Conservation (phyloP, 1,140 invertebrate species). For the Mycetomoellerius zeteki region DNA sequence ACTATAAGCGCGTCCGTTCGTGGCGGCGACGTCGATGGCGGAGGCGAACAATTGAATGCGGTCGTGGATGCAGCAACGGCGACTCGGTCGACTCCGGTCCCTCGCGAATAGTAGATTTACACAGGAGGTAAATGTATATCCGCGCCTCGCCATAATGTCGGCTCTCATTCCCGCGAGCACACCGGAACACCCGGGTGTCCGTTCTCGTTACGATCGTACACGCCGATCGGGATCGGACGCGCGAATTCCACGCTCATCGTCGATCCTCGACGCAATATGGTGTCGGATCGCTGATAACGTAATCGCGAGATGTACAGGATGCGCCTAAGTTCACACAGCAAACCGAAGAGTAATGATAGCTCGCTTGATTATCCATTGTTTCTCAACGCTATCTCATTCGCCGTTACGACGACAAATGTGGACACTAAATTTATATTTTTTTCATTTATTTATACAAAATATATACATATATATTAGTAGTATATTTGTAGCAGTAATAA, state of each 20-base stretch:
- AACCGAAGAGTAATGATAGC: conserved; percentile 38
- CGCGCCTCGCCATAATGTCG: conserved; percentile 15
- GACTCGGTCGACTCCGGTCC: conserved; percentile 25
- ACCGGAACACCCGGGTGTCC: conserved; percentile 16
- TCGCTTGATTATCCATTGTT: conserved; percentile 26
- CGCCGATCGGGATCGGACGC: conserved; percentile 38
- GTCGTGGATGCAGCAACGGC: conserved; percentile 32
- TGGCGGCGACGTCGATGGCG: background rate
- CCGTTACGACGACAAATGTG: background rate
- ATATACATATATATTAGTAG: background rate
- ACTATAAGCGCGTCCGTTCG: conserved; percentile 39
- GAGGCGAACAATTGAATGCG: conserved; percentile 57
- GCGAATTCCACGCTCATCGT: conserved; percentile 38
- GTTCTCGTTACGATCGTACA: conserved; percentile 31
- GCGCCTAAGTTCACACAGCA: conserved; percentile 22
- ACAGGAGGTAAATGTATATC: conserved; percentile 52
- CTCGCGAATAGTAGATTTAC: conserved; percentile 33
- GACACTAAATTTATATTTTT: background rate
- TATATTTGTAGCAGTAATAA: background rate
- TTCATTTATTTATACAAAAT: background rate
- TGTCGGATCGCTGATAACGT: conserved; percentile 49
- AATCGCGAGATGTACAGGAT: conserved; percentile 51
- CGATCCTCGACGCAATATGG: conserved; percentile 15
- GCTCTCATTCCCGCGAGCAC: conserved; percentile 2
- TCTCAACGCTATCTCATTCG: conserved; percentile 46